Evolutionary conservation across 2,797 vertebrate genomes (phyloP).

Genomic region (Cryptoprocta ferox): DNA sequence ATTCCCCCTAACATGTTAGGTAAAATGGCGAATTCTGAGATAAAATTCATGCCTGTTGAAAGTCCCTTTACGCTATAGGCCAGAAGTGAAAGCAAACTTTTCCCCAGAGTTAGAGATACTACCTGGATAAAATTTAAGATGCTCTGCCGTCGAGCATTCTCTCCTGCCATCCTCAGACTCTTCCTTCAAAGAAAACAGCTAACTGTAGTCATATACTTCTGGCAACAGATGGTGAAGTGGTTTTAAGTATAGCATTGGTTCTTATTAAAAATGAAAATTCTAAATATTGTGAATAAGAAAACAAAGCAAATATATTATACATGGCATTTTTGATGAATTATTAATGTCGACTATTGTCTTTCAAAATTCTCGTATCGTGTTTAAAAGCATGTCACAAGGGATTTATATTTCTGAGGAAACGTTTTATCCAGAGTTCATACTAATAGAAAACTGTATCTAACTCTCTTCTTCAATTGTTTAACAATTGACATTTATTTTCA

Average conservation of each 20-base stretch:
- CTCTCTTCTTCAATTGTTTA: constrained; percentile 19
- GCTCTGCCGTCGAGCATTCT: neutral
- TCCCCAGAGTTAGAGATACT: neutral
- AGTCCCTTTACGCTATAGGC: neutral
- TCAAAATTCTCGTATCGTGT: neutral
- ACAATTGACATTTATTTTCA: constrained; percentile 17
- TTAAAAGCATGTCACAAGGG: constrained; percentile 59
- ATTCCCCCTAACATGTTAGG: neutral
- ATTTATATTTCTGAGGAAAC: constrained; percentile 13
- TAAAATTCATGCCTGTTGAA: neutral
- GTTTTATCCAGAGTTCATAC: neutral
- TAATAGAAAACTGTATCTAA: neutral
- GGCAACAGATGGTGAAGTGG: neutral
- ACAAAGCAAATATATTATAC: constrained; percentile 7
- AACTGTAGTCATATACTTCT: neutral
- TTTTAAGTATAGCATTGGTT: constrained; percentile 7
- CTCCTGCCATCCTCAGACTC: neutral
- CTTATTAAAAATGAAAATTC: constrained; percentile 41
- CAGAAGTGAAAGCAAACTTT: neutral
- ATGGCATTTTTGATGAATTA: constrained; percentile 45
- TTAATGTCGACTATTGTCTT: constrained; percentile 24
- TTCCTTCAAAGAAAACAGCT: constrained; percentile 27
- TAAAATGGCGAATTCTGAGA: neutral
- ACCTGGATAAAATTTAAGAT: neutral
- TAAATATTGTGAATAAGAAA: constrained; percentile 51